Conservation (phyloP, 2,888 invertebrate genomes). For the Cetonia aurata region DNA sequence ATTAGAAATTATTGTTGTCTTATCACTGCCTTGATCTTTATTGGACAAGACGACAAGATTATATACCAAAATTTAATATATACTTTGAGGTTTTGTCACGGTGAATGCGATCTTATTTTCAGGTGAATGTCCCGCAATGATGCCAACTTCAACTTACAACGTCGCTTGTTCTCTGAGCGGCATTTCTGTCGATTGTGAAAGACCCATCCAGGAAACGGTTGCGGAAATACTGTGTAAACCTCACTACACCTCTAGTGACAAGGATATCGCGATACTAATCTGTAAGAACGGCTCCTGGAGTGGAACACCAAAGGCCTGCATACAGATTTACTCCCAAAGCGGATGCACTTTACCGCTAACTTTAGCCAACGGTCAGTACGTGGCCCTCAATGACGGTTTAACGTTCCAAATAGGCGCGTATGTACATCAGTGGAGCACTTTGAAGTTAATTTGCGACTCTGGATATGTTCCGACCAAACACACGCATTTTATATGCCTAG, state of each 20-base stretch:
- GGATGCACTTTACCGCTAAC: too few relatives aligned
- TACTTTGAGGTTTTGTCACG: too few relatives aligned
- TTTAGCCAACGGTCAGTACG: neutral
- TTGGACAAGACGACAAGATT: too few relatives aligned
- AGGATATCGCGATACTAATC: neutral
- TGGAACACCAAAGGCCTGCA: neutral
- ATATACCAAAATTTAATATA: too few relatives aligned
- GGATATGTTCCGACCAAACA: neutral
- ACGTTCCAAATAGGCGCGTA: neutral
- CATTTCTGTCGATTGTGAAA: too few relatives aligned
- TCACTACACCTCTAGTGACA: neutral
- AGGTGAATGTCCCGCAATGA: too few relatives aligned
- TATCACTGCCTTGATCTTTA: too few relatives aligned
- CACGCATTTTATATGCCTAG: neutral
- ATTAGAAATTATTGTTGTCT: too few relatives aligned
- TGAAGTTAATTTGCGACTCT: constrained; percentile 2
- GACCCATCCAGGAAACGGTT: too few relatives aligned
- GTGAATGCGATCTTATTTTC: too few relatives aligned
- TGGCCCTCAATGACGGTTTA: neutral
- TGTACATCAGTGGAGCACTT: neutral
- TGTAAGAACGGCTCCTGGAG: neutral
- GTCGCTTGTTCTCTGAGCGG: too few relatives aligned
- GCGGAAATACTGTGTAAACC: neutral
- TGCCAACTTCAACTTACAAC: too few relatives aligned
- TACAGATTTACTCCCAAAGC: neutral